Conservation (phyloP, 2,113 vertebrate species). For the Cryptotis parvus region DNA sequence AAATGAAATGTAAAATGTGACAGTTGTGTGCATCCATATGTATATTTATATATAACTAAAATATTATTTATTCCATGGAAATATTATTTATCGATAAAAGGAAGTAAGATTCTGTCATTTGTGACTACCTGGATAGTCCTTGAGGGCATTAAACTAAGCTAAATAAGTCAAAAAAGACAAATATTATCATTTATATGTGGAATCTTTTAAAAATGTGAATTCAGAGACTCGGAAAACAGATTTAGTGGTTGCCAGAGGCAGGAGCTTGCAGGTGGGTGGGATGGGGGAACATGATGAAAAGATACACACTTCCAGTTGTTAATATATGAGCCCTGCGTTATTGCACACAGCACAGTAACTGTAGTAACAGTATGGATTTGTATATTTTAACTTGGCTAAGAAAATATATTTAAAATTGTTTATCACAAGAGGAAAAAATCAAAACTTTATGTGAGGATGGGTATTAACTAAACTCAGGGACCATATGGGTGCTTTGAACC, state of each 20-base stretch:
- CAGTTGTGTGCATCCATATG: too few relatives aligned
- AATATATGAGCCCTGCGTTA: neutral
- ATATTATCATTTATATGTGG: neutral
- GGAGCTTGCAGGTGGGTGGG: neutral
- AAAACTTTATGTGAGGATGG: neutral
- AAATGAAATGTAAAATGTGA: neutral
- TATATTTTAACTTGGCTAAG: neutral
- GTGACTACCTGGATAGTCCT: neutral
- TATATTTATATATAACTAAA: too few relatives aligned
- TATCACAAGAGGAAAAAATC: neutral
- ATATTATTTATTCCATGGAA: neutral
- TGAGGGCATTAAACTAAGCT: neutral
- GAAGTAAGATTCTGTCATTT: neutral
- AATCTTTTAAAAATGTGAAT: neutral
- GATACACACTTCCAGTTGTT: neutral
- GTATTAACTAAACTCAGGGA: neutral
- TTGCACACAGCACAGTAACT: neutral
- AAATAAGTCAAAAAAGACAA: neutral
- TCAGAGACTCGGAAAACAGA: neutral
- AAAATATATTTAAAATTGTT: neutral
- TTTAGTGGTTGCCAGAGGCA: neutral
- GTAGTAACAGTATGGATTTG: neutral
- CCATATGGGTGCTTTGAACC: too few relatives aligned
- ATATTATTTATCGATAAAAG: neutral
- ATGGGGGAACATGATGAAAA: neutral